These are phyloP conservation scores for Cossypha heuglini DNA, from an alignment of 2,797 vertebrate genomes.

Conservation along the genomic window DNA sequence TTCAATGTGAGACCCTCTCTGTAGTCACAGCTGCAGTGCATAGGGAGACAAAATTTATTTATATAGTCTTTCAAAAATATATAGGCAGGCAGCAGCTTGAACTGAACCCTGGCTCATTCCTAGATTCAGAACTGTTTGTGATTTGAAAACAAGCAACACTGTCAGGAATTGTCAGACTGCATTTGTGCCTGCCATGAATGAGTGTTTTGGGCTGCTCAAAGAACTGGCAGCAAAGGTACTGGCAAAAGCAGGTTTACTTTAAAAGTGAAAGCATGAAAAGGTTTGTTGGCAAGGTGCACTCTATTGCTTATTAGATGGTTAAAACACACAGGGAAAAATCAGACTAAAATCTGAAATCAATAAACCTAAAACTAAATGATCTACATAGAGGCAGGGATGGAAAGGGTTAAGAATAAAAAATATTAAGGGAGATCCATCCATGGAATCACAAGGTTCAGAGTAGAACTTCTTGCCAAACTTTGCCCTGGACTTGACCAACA, in stretches of 20 bases:
- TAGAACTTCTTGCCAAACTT: background rate
- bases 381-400: background rate
- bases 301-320: background rate
- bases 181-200: background rate
- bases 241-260: background rate
- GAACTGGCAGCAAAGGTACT: background rate
- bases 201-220: background rate
- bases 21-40: background rate
- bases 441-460: background rate
- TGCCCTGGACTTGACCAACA: background rate
- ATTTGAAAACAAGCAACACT: background rate
- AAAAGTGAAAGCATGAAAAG: background rate
- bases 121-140: background rate
- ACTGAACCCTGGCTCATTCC: background rate
- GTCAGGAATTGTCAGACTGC: background rate
- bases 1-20: background rate
- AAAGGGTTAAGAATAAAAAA: background rate
- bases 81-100: background rate
- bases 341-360: background rate
- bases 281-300: background rate
- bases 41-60: background rate
- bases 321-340: background rate
- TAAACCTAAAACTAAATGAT: background rate
- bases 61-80: background rate
- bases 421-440: background rate